Evolutionary conservation across 2,113 vertebrate genomes (phyloP).

Genomic region (Galeopterus variegatus): DNA sequence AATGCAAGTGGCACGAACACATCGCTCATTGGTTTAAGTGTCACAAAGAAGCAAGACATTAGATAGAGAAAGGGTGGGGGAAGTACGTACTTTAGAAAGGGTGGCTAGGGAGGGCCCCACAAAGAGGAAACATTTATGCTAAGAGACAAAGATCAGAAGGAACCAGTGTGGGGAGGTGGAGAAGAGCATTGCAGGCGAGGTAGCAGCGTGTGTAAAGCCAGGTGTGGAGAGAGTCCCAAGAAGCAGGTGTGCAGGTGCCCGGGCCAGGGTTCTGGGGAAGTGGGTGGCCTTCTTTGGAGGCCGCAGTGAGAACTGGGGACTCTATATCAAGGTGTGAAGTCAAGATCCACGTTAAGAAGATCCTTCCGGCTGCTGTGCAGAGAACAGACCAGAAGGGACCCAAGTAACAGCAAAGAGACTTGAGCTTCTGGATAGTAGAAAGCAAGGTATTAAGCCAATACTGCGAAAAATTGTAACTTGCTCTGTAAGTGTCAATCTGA

Average conservation of each 20-base stretch:
- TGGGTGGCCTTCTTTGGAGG: not conserved
- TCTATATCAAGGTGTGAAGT: not conserved
- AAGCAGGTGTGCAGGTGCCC: fast-evolving
- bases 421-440: not conserved
- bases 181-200: not conserved
- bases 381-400: not conserved
- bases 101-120: too few relatives aligned
- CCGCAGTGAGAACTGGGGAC: not conserved
- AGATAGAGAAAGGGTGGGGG: too few relatives aligned
- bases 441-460: not conserved
- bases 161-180: not conserved
- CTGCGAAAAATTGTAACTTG: not conserved
- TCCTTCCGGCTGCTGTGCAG: not conserved
- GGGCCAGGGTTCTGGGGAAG: not conserved
- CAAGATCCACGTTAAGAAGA: not conserved
- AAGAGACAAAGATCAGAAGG: not conserved
- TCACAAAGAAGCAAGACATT: not conserved
- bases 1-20: not conserved
- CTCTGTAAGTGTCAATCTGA: not conserved
- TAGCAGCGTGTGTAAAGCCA: fast-evolving
- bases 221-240: fast-evolving
- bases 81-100: not conserved
- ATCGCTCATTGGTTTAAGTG: fast-evolving
- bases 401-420: not conserved
- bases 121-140: too few relatives aligned